Evolutionary conservation across 2,888 invertebrate species (phyloP).

Genomic region (Sarcophaga variegata): DNA sequence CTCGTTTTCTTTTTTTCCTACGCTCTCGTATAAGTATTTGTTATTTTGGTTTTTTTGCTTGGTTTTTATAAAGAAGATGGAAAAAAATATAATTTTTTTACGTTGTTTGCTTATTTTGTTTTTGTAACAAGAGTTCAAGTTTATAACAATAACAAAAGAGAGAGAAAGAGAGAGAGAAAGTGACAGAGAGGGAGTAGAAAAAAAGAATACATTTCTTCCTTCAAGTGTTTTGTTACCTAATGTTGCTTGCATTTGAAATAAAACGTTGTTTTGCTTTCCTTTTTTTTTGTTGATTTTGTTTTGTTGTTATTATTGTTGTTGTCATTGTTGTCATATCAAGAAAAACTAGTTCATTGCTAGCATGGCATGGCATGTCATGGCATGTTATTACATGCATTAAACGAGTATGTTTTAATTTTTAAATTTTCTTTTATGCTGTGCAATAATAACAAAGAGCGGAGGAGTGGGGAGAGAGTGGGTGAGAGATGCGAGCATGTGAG

Average conservation of each 20-base stretch:
- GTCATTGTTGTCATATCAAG: slow-evolving; percentile 60
- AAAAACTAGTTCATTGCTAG: slow-evolving; percentile 71
- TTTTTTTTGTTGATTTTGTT: slow-evolving; percentile 31
- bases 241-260: slow-evolving; percentile 49
- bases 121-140: slow-evolving; percentile 70
- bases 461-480: background rate
- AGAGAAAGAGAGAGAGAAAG: background rate
- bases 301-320: slow-evolving; percentile 49
- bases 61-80: background rate
- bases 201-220: no score
- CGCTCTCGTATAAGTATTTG: no score
- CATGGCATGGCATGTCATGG: slow-evolving; percentile 40
- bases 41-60: no score
- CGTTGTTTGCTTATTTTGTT: slow-evolving; percentile 19
- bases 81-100: no score
- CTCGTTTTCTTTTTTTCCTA: slow-evolving; percentile 10
- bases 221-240: slow-evolving; percentile 61
- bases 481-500: background rate
- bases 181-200: no score
- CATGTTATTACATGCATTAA: slow-evolving; percentile 22
- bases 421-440: slow-evolving; percentile 8
- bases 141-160: slow-evolving; percentile 51
- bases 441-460: background rate
- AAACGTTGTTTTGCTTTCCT: slow-evolving; percentile 10
- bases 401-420: slow-evolving; percentile 3